Conservation (phyloP, 1,140 invertebrate species). For the Colletes gigas region DNA sequence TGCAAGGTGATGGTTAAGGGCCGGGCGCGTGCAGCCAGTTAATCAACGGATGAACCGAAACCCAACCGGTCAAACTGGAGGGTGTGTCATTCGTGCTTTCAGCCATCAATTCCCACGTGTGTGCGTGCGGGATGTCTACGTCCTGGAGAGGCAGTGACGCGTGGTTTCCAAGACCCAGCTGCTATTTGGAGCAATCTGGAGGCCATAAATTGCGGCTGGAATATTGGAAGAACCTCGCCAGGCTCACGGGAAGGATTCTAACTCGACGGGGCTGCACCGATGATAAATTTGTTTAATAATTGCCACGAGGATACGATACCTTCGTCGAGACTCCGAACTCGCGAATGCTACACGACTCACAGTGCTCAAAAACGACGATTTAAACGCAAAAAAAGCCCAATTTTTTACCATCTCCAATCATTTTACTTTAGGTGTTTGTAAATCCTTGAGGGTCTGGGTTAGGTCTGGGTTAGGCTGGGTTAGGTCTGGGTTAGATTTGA, state of each 20-base stretch:
- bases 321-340: neutral
- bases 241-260: neutral
- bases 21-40: slow-evolving; percentile 64
- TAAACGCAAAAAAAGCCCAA: too few relatives aligned
- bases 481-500: too few relatives aligned
- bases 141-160: neutral
- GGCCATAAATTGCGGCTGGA: slow-evolving; percentile 52
- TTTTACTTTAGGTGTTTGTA: too few relatives aligned
- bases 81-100: slow-evolving; percentile 60
- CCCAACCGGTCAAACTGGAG: slow-evolving; percentile 66
- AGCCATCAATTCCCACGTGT: slow-evolving; percentile 30
- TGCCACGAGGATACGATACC: neutral
- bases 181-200: slow-evolving; percentile 55
- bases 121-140: neutral
- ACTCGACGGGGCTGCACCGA: too few relatives aligned
- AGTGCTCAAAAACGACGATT: too few relatives aligned
- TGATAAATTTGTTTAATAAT: slow-evolving; percentile 48
- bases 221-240: slow-evolving; percentile 41
- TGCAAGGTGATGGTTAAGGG: slow-evolving; percentile 36
- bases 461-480: too few relatives aligned
- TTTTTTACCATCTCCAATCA: too few relatives aligned
- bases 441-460: too few relatives aligned
- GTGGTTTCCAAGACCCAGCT: slow-evolving; percentile 23
- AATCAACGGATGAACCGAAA: slow-evolving; percentile 73
- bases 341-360: too few relatives aligned